A percentile compares a stretch with the other conserved stretches of the same genome.
Conservation (phyloP, 1,140 invertebrate species). For the Apolygus lucorum region DNA sequence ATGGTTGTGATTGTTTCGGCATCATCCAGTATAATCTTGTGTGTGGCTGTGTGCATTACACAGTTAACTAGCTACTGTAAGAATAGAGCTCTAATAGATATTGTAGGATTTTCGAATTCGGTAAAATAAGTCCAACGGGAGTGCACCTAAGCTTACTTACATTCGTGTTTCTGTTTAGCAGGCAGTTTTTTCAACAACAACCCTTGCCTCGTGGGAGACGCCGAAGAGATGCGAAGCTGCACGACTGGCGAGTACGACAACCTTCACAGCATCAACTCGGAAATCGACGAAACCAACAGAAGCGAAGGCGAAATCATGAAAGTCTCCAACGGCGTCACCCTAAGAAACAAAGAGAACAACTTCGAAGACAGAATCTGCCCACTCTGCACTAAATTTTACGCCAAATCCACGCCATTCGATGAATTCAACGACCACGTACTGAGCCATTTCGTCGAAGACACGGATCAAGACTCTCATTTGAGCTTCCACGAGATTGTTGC, state of each 20-base stretch:
- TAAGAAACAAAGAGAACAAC: conserved; percentile 9
- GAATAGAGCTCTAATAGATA: too few relatives aligned
- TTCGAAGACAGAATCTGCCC: conserved; percentile 40
- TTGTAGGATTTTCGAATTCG: too few relatives aligned
- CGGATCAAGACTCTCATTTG: conserved; percentile 27
- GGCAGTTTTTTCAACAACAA: too few relatives aligned
- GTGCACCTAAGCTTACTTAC: too few relatives aligned
- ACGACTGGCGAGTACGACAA: not conserved
- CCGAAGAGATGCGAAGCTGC: not conserved
- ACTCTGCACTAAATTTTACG: conserved; percentile 40
- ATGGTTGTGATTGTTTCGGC: too few relatives aligned
- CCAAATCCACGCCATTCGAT: conserved; percentile 37
- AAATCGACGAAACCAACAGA: conserved; percentile 15
- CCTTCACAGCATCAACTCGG: not conserved
- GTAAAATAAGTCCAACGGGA: too few relatives aligned
- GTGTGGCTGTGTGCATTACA: too few relatives aligned
- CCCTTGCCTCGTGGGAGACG: too few relatives aligned
- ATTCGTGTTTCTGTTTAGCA: too few relatives aligned
- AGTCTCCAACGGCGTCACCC: conserved; percentile 2
- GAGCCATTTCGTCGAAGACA: conserved; percentile 41
- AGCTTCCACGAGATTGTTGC: conserved; percentile 27
- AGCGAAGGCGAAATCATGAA: conserved; percentile 7
- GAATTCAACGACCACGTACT: conserved; percentile 44
- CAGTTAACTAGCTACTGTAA: too few relatives aligned
- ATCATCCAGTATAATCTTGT: too few relatives aligned